Conservation (phyloP, 2,113 vertebrate species). For the Theristicus caerulescens region DNA sequence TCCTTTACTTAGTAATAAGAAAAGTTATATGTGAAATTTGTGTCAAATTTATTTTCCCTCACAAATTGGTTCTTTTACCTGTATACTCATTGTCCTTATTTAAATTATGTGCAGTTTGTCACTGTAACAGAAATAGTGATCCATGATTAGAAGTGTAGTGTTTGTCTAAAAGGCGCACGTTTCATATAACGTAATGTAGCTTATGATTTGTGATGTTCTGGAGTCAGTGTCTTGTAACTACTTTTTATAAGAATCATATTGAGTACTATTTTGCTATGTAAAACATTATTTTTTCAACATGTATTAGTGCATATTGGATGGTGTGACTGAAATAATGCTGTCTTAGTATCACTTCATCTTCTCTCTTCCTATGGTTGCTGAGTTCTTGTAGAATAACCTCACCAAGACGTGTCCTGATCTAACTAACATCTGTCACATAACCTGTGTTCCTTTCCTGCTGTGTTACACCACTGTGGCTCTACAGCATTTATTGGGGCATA, state of each 20-base stretch:
- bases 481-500: fast-evolving
- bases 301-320: not conserved
- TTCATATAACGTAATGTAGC: not conserved
- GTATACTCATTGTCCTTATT: not conserved
- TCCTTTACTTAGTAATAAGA: not conserved
- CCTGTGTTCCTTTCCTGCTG: not conserved
- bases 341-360: not conserved
- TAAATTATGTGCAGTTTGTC: not conserved
- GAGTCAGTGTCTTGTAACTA: not conserved
- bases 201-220: not conserved
- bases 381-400: not conserved
- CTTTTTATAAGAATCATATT: not conserved
- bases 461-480: not conserved
- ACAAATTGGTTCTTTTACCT: not conserved
- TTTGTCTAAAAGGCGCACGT: not conserved
- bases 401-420: not conserved
- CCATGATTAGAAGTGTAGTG: not conserved
- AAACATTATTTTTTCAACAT: not conserved
- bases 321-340: not conserved
- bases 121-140: not conserved
- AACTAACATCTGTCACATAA: not conserved
- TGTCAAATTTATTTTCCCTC: not conserved
- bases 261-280: not conserved
- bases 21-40: not conserved
- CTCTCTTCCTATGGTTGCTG: not conserved